These are phyloP conservation scores for Platalea minor DNA, from an alignment of 2,797 vertebrate species.

Conservation along the genomic window DNA sequence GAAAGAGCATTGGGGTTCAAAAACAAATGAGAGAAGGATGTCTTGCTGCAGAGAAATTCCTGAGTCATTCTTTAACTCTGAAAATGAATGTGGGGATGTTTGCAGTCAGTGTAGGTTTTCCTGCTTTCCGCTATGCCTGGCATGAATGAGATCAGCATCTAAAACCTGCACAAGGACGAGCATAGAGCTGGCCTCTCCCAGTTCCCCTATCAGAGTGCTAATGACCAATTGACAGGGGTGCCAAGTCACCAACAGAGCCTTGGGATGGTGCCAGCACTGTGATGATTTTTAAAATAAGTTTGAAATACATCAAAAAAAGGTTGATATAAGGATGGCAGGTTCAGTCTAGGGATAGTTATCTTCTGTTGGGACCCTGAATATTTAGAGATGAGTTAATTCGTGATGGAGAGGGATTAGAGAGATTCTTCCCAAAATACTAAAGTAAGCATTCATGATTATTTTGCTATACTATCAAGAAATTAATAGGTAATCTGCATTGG, in stretches of 20 bases:
- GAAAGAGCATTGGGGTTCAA: background rate
- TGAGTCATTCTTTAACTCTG: background rate
- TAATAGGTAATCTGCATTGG: background rate
- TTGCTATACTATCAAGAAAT: background rate
- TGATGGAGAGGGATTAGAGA: background rate
- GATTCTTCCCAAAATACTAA: background rate
- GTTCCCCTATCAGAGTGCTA: background rate
- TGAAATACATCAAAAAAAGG: background rate
- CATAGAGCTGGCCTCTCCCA: background rate
- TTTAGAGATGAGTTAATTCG: background rate
- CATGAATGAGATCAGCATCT: background rate
- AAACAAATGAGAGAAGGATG: background rate
- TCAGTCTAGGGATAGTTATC: background rate
- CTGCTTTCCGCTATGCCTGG: background rate
- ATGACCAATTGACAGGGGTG: background rate
- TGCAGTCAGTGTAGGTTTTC: background rate
- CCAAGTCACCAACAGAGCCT: background rate
- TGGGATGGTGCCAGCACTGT: background rate
- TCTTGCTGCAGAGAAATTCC: background rate
- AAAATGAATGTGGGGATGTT: background rate
- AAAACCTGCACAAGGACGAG: background rate
- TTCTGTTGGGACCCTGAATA: background rate
- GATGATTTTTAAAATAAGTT: background rate
- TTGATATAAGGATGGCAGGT: background rate
- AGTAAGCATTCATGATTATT: background rate